Conservation (phyloP, 2,888 invertebrate genomes). For the Antheraea assamensis region DNA sequence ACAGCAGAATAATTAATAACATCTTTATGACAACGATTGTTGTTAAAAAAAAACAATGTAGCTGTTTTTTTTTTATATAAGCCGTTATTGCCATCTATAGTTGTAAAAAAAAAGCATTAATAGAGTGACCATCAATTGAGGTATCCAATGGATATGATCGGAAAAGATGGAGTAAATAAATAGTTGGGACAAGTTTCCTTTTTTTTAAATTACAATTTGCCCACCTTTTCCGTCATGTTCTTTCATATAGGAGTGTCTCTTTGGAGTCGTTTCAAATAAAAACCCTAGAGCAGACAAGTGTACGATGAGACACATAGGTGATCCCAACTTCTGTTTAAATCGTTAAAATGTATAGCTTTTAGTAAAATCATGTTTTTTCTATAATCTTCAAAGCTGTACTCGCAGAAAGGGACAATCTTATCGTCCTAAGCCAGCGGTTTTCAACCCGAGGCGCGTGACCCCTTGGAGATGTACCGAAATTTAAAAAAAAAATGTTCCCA, state of each 20-base stretch:
- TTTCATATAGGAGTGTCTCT: not conserved
- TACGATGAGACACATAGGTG: not conserved
- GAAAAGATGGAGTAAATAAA: not conserved
- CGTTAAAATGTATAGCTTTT: not conserved
- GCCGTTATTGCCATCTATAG: no score
- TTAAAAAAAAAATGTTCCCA: not conserved
- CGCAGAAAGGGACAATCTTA: not conserved
- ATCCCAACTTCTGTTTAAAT: not conserved
- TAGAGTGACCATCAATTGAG: not conserved
- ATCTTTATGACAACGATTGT: no score
- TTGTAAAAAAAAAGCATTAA: not conserved
- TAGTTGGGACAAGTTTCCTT: not conserved
- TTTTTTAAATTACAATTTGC: no score
- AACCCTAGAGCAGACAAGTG: not conserved
- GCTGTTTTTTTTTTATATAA: no score
- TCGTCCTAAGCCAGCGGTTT: not conserved
- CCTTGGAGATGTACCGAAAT: not conserved
- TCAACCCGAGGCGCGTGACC: not conserved
- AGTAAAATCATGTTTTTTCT: not conserved
- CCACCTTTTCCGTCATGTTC: not conserved
- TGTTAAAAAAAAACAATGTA: no score
- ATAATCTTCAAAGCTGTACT: not conserved
- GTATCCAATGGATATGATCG: not conserved
- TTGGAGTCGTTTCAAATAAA: not conserved
- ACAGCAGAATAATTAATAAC: no score